phyloP scores from a whole-genome alignment of 2,113 vertebrate species.

The Aegotheles bennettii region DNA sequence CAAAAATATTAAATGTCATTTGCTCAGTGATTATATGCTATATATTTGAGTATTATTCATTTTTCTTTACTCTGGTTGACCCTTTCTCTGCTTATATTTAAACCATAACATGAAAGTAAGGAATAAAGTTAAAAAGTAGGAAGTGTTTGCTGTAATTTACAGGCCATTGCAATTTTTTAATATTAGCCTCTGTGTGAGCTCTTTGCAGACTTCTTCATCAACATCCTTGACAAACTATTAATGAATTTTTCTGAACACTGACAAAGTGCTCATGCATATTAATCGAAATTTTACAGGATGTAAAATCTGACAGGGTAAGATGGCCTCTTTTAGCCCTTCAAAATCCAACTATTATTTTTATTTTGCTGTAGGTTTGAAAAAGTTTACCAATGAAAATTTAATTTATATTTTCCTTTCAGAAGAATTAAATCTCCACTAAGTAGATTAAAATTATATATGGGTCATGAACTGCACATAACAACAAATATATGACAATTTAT shows the following conservation, averaged over 20 bases:
- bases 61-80: not conserved
- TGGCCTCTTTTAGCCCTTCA: not conserved
- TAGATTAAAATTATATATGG: not conserved
- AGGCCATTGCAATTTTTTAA: not conserved
- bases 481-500: not conserved
- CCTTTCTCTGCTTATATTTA: not conserved
- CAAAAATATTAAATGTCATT: not conserved
- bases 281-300: not conserved
- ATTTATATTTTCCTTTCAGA: not conserved
- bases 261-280: not conserved
- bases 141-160: not conserved
- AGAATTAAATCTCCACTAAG: not conserved
- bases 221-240: not conserved
- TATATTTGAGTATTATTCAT: not conserved
- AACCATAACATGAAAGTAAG: not conserved
- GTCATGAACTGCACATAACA: not conserved
- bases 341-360: not conserved
- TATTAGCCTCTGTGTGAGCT: not conserved
- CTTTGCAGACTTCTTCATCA: not conserved
- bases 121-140: not conserved
- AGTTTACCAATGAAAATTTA: not conserved
- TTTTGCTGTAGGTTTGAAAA: not conserved
- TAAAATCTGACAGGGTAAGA: not conserved
- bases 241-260: not conserved
- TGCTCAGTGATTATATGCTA: not conserved